Base-by-base conservation (phyloP, 2,113 vertebrate genomes). In the Clinocottus analis region DNA sequence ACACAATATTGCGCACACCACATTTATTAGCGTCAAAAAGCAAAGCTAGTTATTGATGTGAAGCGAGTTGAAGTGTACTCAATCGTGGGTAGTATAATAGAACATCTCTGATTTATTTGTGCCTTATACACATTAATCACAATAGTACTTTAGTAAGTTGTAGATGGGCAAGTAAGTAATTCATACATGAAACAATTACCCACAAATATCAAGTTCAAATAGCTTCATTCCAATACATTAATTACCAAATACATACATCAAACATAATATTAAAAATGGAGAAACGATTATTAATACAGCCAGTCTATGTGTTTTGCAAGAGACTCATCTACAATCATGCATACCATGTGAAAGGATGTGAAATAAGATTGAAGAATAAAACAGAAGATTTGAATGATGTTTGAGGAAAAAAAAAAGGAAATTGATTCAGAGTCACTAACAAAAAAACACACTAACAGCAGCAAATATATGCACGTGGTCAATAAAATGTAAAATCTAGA, bases 91-190 rank as follows among this genome's bases (percentile, higher is more conserved):
- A 21, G 21, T 31, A 21, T 45, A 65, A 41, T 63, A 12, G 16
- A 68, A 62, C n/a, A 62, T 61, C 12, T 16, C 16, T 72, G 5
- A 56, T 62, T 80, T 37, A 9, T 27, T 39, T 80, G 73, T 56
- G n/a, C 37, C 39, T 19, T n/a, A 16, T 33, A 60, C 21, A 66
- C 25, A 65, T 33, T 27, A 65, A 41, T 82, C 61, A 65, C 53
- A 35, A 35, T 6, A 23, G 23, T 47, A 35, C 8, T 67, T 19
- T 55, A 10, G 14, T 10, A 14, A 13, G 27, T 35, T 29, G 53
- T 27, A 16, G 14, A 62, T 56, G 12, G 6, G 19, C 9, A 12
- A 23, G 55, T 29, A 58, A 19, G 21, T 27, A 16, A 23, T 23
- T 41, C 13, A 29, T 21, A 60, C 49, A 43, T 23, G 31, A 45